Percentiles rank a stretch among this genome's conserved stretches.
Evolutionary conservation across 2,888 invertebrate genomes (phyloP).

Genomic region (Tetrapedia diversipes): DNA sequence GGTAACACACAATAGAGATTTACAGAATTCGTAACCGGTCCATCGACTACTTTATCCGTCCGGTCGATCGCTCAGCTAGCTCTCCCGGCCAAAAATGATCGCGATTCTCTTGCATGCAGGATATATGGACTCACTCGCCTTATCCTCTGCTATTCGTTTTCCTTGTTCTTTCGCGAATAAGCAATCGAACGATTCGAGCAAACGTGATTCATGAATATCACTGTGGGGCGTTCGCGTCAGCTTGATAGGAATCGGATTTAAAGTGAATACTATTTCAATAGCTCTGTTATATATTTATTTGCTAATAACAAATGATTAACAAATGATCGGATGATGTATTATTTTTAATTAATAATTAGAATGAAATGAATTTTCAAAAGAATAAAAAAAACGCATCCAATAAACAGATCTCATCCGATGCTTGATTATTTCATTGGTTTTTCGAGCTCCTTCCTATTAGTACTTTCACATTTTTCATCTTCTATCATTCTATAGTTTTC

Average conservation of each 20-base stretch:
- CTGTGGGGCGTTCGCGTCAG: too few relatives aligned
- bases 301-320: too few relatives aligned
- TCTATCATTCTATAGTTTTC: slow-evolving; percentile 83
- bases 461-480: slow-evolving; percentile 34
- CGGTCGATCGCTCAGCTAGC: not conserved
- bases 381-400: too few relatives aligned
- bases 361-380: not conserved
- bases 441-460: slow-evolving; percentile 14
- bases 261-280: not conserved
- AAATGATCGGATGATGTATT: not conserved
- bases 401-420: too few relatives aligned
- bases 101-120: not conserved
- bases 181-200: not conserved
- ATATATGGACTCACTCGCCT: not conserved
- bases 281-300: not conserved
- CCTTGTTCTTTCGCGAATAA: not conserved
- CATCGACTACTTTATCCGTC: slow-evolving; percentile 16
- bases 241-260: not conserved
- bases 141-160: not conserved
- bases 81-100: not conserved
- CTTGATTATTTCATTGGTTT: not conserved
- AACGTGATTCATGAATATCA: not conserved
- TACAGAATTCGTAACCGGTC: slow-evolving; percentile 59
- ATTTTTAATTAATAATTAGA: not conserved
- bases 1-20: not conserved